These are phyloP conservation scores for Tragelaphus strepsiceros DNA, from an alignment of 2,113 vertebrate species.

Conservation along the genomic window DNA sequence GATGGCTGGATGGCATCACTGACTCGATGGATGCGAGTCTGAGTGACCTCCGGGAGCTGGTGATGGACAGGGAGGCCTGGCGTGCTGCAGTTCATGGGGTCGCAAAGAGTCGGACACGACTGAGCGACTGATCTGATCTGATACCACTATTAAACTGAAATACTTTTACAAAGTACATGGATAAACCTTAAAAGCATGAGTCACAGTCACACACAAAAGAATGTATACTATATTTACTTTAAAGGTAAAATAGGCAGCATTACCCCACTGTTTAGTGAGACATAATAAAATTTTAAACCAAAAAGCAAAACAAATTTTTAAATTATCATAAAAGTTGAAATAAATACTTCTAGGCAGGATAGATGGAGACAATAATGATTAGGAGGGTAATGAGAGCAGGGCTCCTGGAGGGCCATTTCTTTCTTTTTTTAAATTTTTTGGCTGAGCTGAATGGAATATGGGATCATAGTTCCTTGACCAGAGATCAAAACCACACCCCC, in stretches of 20 bases:
- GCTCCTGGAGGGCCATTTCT: neutral
- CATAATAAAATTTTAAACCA: neutral
- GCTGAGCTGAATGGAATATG: neutral
- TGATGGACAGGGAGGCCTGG: too few relatives aligned
- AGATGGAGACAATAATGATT: neutral
- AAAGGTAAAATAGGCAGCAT: neutral
- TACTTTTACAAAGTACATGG: neutral
- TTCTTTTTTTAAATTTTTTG: neutral
- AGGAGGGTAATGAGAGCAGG: neutral
- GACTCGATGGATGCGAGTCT: too few relatives aligned
- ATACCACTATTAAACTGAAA: constrained; percentile 2
- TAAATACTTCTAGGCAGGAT: neutral
- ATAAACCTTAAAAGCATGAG: neutral
- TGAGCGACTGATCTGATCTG: too few relatives aligned
- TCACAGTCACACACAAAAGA: neutral
- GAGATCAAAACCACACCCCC: neutral
- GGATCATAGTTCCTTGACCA: neutral
- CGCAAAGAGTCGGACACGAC: too few relatives aligned
- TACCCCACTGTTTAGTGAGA: neutral
- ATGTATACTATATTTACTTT: neutral
- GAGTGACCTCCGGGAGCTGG: too few relatives aligned
- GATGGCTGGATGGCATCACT: too few relatives aligned
- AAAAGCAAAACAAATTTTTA: neutral
- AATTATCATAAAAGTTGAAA: neutral
- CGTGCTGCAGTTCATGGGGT: too few relatives aligned